Conservation (phyloP, 2,113 vertebrate species). For the Dipodomys spectabilis region DNA sequence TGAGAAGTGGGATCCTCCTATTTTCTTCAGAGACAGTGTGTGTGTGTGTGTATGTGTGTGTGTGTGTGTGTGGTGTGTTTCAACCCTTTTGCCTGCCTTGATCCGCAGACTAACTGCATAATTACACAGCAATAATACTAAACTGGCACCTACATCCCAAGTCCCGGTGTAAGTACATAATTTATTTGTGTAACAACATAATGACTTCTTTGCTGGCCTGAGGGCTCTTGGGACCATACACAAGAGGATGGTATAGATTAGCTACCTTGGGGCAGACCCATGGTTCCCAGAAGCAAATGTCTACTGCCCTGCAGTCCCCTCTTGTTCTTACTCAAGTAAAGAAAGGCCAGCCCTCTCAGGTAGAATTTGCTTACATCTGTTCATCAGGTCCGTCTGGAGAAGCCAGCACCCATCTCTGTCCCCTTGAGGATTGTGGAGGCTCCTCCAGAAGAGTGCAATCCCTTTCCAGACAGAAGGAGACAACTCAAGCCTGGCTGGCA, state of each 20-base stretch:
- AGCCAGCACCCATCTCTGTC: background rate
- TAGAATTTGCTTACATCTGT: background rate
- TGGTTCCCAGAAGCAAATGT: background rate
- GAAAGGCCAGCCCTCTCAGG: background rate
- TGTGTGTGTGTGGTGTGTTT: background rate
- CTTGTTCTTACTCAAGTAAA: background rate
- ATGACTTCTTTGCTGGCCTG: slow-evolving; percentile 71
- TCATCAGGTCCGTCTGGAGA: background rate
- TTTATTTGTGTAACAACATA: slow-evolving; percentile 78
- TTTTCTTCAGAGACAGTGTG: background rate
- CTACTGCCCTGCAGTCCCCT: background rate
- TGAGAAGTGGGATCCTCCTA: slow-evolving; percentile 19
- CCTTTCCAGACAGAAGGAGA: slow-evolving; percentile 48
- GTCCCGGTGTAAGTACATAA: slow-evolving; percentile 66
- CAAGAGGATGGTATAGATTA: background rate
- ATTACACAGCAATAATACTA: slow-evolving; percentile 74
- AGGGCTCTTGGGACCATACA: slow-evolving; percentile 34
- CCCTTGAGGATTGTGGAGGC: background rate
- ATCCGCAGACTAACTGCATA: slow-evolving; percentile 72
- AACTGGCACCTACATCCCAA: slow-evolving; percentile 69
- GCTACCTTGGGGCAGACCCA: background rate
- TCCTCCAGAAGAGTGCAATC: slow-evolving; percentile 1
- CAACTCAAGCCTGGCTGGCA: slow-evolving; percentile 64
- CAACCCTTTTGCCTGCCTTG: slow-evolving; percentile 33
- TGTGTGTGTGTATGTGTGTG: too few relatives aligned